These are phyloP conservation scores for Leptinotarsa peninsularis DNA, from an alignment of 2,888 invertebrate genomes.

Conservation along the genomic window DNA sequence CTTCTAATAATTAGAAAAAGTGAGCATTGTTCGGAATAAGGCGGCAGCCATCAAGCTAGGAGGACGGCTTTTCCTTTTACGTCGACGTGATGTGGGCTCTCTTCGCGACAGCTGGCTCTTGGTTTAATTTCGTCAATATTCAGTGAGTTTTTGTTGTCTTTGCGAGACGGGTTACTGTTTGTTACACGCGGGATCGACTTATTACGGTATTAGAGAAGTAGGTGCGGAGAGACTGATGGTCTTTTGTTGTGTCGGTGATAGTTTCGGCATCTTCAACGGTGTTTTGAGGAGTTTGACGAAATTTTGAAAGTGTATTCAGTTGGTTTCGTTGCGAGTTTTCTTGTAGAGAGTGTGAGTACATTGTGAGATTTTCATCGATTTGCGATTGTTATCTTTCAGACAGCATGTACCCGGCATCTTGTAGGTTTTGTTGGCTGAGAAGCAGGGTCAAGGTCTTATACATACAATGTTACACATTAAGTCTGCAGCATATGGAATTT, in stretches of 20 bases:
- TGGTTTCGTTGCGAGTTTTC: background rate
- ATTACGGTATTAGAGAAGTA: background rate
- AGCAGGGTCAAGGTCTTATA: too few species aligned
- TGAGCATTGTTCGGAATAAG: conserved; percentile 49
- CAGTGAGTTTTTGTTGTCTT: conserved; percentile 31
- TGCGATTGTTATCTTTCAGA: background rate
- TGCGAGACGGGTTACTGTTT: conserved; percentile 13
- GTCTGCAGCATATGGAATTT: too few species aligned
- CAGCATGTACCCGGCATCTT: too few species aligned
- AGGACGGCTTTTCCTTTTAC: conserved; percentile 40
- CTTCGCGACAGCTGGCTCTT: conserved; percentile 22
- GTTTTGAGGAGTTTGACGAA: background rate
- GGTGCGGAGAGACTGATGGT: conserved; percentile 1
- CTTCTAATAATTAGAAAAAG: conserved; percentile 44
- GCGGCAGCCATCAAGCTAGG: conserved; percentile 19
- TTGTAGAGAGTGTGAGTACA: background rate
- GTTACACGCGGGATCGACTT: background rate
- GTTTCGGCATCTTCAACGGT: conserved; percentile 16
- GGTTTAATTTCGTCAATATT: conserved; percentile 32
- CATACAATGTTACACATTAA: too few species aligned
- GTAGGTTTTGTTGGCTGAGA: too few species aligned
- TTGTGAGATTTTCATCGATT: background rate
- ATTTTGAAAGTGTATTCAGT: background rate
- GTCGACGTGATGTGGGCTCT: conserved; percentile 29
- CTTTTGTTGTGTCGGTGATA: conserved; percentile 20